Evolutionary conservation across 2,113 vertebrate species (phyloP).

Genomic region (Osmerus eperlanus): DNA sequence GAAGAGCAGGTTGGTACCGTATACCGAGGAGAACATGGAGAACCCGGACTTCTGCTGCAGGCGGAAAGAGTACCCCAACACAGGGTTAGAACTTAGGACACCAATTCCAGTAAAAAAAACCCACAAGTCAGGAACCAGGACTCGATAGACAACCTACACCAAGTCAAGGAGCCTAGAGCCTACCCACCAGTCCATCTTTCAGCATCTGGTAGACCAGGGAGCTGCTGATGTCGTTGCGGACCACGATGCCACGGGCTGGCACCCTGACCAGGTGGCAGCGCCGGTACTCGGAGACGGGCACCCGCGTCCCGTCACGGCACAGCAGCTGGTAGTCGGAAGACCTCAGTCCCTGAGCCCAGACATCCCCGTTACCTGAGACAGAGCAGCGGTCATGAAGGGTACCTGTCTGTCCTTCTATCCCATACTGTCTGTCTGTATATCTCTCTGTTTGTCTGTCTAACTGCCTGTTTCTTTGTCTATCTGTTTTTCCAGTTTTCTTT

Average conservation of each 20-base stretch:
- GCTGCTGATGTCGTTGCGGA: constrained; percentile 63
- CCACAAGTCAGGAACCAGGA: too few relatives aligned
- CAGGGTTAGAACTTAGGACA: too few relatives aligned
- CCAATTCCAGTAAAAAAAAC: not conserved
- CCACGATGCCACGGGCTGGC: constrained; percentile 81
- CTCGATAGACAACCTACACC: not conserved
- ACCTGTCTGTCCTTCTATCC: not conserved
- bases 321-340: constrained; percentile 83
- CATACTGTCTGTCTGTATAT: not conserved
- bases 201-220: constrained; percentile 78
- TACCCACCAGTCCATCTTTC: constrained; percentile 79
- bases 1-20: constrained; percentile 78
- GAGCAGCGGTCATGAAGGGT: not conserved
- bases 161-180: not conserved
- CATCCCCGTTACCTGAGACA: constrained; percentile 21
- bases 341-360: constrained; percentile 67
- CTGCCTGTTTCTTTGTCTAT: not conserved
- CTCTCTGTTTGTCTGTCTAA: not conserved
- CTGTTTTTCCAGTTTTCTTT: not conserved
- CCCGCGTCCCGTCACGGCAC: constrained; percentile 77
- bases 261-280: constrained; percentile 82
- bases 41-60: constrained; percentile 71
- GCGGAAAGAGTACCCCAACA: constrained; percentile 31
- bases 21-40: constrained; percentile 79
- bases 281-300: constrained; percentile 71